Base-by-base conservation (phyloP, 2,113 vertebrate genomes). In the Ophiodon elongatus region DNA sequence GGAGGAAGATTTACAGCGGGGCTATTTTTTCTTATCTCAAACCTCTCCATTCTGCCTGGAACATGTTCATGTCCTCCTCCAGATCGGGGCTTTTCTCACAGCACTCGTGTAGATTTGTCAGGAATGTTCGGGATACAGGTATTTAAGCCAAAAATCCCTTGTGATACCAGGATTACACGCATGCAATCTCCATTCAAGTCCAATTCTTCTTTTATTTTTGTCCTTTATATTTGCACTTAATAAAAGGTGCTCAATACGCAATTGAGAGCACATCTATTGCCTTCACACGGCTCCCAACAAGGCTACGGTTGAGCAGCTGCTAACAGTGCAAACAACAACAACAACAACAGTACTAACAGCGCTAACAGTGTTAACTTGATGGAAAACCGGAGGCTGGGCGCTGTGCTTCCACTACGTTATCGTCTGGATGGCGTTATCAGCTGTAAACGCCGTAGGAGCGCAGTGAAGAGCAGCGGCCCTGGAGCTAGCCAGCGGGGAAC, bases 1-100 rank as follows among this genome's bases (percentile, higher is more conserved):
- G 11, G 35, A 15, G 57, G 45, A 45, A 72, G 60, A 76, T 76
- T 60, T 76, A 85, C 41, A 76, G 57, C 57, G n/a, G 25, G 31
- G 60, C 45, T 71, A 31, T 64, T 15, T 60, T 37, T 19, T 19
- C 52, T 31, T 27, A 77, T 54, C 62, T 43, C 66, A 60, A 23
- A 4, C 0, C 37, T 33, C 19, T 52, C 7, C 1, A 35, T 63
- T 70, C 35, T 60, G 23, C 25, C 50, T 33, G 25, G 6, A 65
- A 65, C n/a, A 47, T 27, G 39, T 52, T 33, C 33, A 33, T 27
- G 64, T 85, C 72, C 35, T 85, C 31, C 31, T 19, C 21, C 23
- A 60, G 41, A 59, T 64, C 57, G 56, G 54, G 19, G 19, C 64
- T 80, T 59, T 37, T 72, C 23, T 4, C 3, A 35, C 13, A 70